Base-by-base conservation (phyloP, 1,140 invertebrate genomes). In the Reticulitermes speratus region DNA sequence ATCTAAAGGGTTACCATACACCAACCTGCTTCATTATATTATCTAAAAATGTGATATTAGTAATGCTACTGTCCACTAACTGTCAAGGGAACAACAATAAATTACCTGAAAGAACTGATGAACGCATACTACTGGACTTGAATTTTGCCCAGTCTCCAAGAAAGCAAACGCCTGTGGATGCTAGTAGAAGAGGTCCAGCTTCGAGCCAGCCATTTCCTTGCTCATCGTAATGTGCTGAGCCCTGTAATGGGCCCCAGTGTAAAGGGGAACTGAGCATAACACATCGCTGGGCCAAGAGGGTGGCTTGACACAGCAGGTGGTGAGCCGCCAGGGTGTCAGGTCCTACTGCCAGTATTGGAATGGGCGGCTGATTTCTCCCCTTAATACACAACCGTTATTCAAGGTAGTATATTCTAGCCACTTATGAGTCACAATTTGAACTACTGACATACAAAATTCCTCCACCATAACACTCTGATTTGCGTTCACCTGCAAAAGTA, bases 141-240 rank as follows among this genome's bases (percentile, higher is more conserved):
- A 82, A 81, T n/a, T 65, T 81, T 30, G 85, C 86, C 88, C 88
- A 88, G 69, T 88, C 87, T 7, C 88, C 88, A 5, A 88, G 44
- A 32, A 86, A 87, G 81, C 87, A 88, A 11, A 88, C 86, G 38
- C 88, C 88, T 83, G 81, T 65, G 38, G 85, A 55, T 25, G 88
- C 87, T 3, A 88, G 82, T 32, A 88, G 48, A 23, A 88, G 84
- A 21, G 87, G 52, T 45, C 88, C 88, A 1, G 88, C 87, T 69
- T 88, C 87, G 14, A 86, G 23, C 87, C 88, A 88, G 65, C 52
- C 44, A 0, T 44, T 48, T 3, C 87, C 87, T n/a, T 45, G 38
- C 32, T 84, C 84, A 16, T 84, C 84, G 16, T 7, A n/a, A 30
- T 38, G 16, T 23, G 84, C 19, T 9, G 30, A 11, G 38, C 84